Conservation (phyloP, 1,140 invertebrate species). For the Goniozus legneri region DNA sequence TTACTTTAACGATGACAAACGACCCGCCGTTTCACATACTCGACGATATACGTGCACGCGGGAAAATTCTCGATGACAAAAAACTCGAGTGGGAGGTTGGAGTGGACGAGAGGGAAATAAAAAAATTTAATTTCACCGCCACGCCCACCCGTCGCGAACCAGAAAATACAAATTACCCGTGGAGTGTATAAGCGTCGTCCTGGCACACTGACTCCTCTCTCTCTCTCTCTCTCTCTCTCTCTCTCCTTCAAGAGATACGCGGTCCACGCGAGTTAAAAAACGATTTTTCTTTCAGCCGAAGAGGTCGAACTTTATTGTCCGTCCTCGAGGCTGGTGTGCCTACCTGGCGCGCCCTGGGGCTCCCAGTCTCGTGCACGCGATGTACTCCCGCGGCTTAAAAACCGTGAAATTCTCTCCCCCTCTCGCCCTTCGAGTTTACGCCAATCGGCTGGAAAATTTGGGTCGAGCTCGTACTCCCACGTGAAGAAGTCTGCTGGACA, state of each 20-base stretch:
- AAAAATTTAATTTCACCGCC: conserved; percentile 39
- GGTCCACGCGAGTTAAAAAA: conserved; percentile 36
- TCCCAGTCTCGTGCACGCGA: no score
- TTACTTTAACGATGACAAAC: conserved; percentile 47
- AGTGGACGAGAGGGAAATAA: no score
- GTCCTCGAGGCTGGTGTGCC: conserved; percentile 1
- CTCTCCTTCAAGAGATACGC: no score
- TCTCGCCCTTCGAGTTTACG: no score
- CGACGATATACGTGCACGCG: background rate
- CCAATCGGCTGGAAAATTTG: conserved; percentile 47
- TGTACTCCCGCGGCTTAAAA: no score
- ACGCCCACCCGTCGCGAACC: conserved; percentile 25
- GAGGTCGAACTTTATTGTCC: conserved; percentile 25
- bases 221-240: no score
- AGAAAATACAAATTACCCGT: conserved; percentile 37
- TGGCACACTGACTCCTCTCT: no score
- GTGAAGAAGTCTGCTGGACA: conserved; percentile 43
- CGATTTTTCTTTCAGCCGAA: conserved; percentile 35
- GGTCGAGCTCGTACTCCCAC: conserved; percentile 37
- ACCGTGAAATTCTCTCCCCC: no score
- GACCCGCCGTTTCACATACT: conserved; percentile 16
- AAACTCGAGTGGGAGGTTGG: no score
- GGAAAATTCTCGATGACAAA: conserved; percentile 11
- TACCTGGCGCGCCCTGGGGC: no score
- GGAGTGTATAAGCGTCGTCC: conserved; percentile 29